These are phyloP conservation scores for Valencia hispanica DNA, from an alignment of 2,797 vertebrate species.

Conservation along the genomic window DNA sequence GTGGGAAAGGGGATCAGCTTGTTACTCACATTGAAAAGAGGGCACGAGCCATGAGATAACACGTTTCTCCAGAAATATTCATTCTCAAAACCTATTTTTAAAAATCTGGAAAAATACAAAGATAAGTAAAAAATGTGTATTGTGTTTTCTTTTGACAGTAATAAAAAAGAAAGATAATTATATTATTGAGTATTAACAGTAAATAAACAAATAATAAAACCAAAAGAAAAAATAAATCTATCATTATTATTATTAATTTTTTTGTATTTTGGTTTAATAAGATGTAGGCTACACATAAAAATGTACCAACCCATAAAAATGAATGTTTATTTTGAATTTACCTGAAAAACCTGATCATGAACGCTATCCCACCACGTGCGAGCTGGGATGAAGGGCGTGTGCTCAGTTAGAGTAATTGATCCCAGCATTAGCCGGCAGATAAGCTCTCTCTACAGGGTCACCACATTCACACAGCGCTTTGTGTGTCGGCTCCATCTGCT, in stretches of 20 bases:
- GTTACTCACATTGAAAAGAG: slow-evolving; percentile 37
- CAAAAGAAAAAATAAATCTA: no score
- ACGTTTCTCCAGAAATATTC: slow-evolving; percentile 3
- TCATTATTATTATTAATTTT: background rate
- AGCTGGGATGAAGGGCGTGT: slow-evolving; percentile 21
- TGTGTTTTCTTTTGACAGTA: background rate
- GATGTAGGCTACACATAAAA: background rate
- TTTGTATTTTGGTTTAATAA: background rate
- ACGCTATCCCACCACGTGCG: slow-evolving; percentile 1
- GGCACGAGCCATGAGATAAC: slow-evolving; percentile 30
- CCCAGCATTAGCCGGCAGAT: slow-evolving; percentile 48
- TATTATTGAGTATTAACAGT: background rate
- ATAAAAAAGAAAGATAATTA: background rate
- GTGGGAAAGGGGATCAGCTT: slow-evolving; percentile 67
- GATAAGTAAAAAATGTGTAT: background rate
- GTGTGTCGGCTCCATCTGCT: slow-evolving; percentile 52
- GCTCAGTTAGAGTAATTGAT: slow-evolving; percentile 32
- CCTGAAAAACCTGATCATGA: no score
- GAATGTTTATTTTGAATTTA: background rate
- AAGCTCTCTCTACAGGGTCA: slow-evolving; percentile 56
- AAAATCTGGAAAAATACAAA: background rate
- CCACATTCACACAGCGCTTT: slow-evolving; percentile 54
- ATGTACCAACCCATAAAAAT: background rate
- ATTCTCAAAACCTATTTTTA: background rate
- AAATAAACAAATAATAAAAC: background rate